Percentiles rank a stretch among this genome's conserved stretches.
These are phyloP conservation scores for Alectoris magna DNA, from an alignment of 2,797 vertebrate species.

Conservation along the genomic window DNA sequence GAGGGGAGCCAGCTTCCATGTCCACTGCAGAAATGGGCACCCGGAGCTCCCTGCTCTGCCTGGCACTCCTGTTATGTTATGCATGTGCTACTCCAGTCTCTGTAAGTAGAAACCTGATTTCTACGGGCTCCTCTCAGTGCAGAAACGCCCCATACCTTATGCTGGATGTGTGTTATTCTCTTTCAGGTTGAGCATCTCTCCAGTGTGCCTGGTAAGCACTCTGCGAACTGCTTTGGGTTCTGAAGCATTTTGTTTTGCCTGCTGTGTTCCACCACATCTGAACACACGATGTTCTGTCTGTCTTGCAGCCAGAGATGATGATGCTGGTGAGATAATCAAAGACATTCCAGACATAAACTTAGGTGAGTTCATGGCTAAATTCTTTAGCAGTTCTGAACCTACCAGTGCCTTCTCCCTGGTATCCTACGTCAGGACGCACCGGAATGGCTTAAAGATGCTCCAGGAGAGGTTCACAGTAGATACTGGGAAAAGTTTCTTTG, in stretches of 20 bases:
- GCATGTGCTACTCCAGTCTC: conserved; percentile 49
- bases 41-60: neutral
- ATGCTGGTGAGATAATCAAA: conserved; percentile 80
- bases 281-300: neutral
- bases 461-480: neutral
- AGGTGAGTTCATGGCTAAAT: conserved; percentile 77
- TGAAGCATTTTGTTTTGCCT: neutral
- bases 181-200: conserved; percentile 64
- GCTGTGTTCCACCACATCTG: neutral
- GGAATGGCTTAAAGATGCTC: neutral
- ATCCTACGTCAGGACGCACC: neutral
- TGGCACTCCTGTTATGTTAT: conserved; percentile 15
- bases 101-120: conserved; percentile 71
- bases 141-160: neutral
- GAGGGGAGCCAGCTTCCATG: neutral
- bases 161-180: conserved; percentile 8
- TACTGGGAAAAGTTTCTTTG: neutral
- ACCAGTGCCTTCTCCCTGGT: neutral
- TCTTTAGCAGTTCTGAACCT: neutral
- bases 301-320: conserved; percentile 72
- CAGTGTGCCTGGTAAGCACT: conserved; percentile 66
- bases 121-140: neutral
- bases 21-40: conserved; percentile 67
- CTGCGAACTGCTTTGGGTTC: neutral
- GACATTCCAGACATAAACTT: conserved; percentile 90